Conservation (phyloP, 2,113 vertebrate species). For the Chascanopsetta lugubris region DNA sequence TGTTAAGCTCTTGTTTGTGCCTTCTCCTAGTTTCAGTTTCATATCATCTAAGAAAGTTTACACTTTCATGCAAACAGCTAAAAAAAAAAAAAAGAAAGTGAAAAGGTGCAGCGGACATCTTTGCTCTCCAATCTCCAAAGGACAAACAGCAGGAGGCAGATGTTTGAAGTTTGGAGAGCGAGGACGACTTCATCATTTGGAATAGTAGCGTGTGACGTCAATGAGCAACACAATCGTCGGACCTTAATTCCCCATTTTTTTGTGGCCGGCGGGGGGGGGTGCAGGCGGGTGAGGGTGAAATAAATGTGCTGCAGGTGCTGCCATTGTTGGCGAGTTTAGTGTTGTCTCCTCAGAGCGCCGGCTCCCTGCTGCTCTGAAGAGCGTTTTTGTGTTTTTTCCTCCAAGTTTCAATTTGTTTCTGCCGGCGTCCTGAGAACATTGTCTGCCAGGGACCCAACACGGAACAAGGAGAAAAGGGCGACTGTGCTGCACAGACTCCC, state of each 20-base stretch:
- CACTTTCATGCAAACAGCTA: not conserved
- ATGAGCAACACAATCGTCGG: slow-evolving; percentile 36
- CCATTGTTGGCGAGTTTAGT: slow-evolving; percentile 64
- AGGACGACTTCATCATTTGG: slow-evolving; percentile 38
- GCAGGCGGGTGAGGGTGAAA: slow-evolving; percentile 34
- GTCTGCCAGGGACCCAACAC: slow-evolving; percentile 37
- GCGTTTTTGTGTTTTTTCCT: slow-evolving; percentile 57
- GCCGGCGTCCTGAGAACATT: slow-evolving; percentile 49
- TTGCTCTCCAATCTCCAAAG: slow-evolving; percentile 25
- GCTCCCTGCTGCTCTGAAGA: slow-evolving; percentile 63
- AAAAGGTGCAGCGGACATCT: slow-evolving; percentile 25
- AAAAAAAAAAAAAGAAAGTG: slow-evolving; percentile 28
- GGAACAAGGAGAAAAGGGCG: slow-evolving; percentile 12
- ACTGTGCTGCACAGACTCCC: slow-evolving; percentile 7
- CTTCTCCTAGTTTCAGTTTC: slow-evolving; percentile 24
- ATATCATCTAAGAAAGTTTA: slow-evolving; percentile 25
- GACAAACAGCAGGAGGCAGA: slow-evolving; percentile 37
- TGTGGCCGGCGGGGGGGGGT: slow-evolving; percentile 40
- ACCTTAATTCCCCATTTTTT: slow-evolving; percentile 62
- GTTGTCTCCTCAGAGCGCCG: slow-evolving; percentile 47
- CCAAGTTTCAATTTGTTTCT: slow-evolving; percentile 63
- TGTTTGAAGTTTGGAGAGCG: slow-evolving; percentile 57
- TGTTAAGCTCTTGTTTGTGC: too few relatives aligned
- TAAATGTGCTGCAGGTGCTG: slow-evolving; percentile 63
- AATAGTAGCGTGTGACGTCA: slow-evolving; percentile 43